Evolutionary conservation across 2,797 vertebrate genomes (phyloP).

Genomic region (Echeneis naucrates): DNA sequence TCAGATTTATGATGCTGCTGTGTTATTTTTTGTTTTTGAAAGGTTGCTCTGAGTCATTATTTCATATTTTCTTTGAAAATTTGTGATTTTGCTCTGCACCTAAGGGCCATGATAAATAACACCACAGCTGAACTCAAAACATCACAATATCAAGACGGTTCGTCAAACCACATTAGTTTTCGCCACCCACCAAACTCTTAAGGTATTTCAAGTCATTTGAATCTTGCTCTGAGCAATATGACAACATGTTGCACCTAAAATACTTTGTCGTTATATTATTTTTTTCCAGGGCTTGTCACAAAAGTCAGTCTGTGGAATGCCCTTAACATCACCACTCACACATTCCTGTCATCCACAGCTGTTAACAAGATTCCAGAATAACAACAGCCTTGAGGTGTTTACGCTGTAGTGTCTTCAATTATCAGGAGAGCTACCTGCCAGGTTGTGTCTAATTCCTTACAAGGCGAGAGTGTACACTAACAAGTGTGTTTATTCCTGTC

Average conservation of each 20-base stretch:
- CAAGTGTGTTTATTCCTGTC: conserved; percentile 80
- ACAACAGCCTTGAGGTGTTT: conserved; percentile 82
- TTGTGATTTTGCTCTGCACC: conserved; percentile 39
- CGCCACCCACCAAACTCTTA: conserved; percentile 18
- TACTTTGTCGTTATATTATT: conserved; percentile 51
- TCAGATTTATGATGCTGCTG: conserved; percentile 10
- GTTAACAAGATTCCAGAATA: conserved; percentile 79
- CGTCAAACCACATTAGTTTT: conserved; percentile 13
- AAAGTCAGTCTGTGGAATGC: conserved; percentile 54
- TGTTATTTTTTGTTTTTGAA: conserved; percentile 25
- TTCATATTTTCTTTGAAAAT: conserved; percentile 43
- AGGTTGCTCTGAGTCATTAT: conserved; percentile 45
- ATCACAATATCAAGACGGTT: conserved; percentile 40
- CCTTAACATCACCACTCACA: conserved; percentile 64
- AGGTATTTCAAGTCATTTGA: conserved; percentile 45
- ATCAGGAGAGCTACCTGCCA: conserved; percentile 80
- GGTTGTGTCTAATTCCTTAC: conserved; percentile 80
- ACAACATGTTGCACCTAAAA: conserved; percentile 61
- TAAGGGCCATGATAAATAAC: conserved; percentile 53
- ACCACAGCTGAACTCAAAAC: conserved; percentile 32
- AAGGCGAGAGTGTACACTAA: conserved; percentile 79
- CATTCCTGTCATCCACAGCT: conserved; percentile 76
- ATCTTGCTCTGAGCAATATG: conserved; percentile 44
- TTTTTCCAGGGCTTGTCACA: conserved; percentile 56
- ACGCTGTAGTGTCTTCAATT: conserved; percentile 78